These are phyloP conservation scores for Drepana falcataria DNA, from an alignment of 2,888 invertebrate genomes.

Conservation along the genomic window DNA sequence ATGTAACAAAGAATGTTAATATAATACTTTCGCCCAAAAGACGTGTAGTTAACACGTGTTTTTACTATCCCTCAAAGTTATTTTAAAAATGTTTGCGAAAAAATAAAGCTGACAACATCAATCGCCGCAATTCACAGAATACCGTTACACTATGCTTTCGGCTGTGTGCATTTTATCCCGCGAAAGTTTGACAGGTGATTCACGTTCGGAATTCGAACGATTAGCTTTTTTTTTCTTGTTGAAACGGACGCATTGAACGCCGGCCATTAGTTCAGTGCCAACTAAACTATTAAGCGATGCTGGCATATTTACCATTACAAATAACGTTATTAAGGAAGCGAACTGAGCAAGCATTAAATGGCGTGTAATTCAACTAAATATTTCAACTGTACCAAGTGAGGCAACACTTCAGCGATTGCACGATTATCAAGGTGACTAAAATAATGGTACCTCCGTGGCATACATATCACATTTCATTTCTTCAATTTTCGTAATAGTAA, in stretches of 20 bases:
- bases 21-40: neutral
- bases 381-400: neutral
- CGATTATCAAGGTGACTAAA: too few species aligned
- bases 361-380: slow-evolving; percentile 7
- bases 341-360: slow-evolving; percentile 1
- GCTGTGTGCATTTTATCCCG: slow-evolving; percentile 32
- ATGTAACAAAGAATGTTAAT: neutral
- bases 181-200: slow-evolving; percentile 68
- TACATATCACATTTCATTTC: too few species aligned
- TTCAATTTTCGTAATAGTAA: too few species aligned
- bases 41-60: neutral
- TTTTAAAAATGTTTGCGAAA: slow-evolving; percentile 11
- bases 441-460: too few species aligned
- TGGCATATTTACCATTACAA: neutral
- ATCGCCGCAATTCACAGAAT: slow-evolving; percentile 21
- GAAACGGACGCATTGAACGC: slow-evolving; percentile 2
- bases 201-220: slow-evolving; percentile 38
- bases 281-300: slow-evolving; percentile 4
- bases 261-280: slow-evolving; percentile 6
- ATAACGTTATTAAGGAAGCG: neutral
- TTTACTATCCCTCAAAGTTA: neutral
- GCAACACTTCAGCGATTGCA: too few species aligned
- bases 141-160: slow-evolving; percentile 30
- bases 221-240: slow-evolving; percentile 16
- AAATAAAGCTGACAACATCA: slow-evolving; percentile 14